These are phyloP conservation scores for Eledona agricola DNA, from an alignment of 2,888 invertebrate genomes.

Conservation along the genomic window DNA sequence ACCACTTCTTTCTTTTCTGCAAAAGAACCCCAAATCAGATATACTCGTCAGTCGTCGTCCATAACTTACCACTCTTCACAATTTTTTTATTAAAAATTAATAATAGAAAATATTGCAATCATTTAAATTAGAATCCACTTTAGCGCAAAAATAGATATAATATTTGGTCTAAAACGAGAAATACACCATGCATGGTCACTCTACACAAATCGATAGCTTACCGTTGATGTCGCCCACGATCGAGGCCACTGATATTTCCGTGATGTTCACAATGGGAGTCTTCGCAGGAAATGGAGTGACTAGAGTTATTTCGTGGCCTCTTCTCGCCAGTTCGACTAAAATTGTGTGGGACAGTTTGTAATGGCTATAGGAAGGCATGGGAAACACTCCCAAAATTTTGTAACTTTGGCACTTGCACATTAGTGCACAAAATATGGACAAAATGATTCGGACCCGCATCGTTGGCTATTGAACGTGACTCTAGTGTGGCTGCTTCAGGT, in stretches of 20 bases:
- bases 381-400: conserved; percentile 37
- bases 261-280: neutral
- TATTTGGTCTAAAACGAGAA: no score
- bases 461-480: neutral
- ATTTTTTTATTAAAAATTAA: no score
- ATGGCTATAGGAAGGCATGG: conserved; percentile 26
- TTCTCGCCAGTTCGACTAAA: conserved; percentile 50
- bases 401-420: conserved; percentile 20
- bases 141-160: no score
- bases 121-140: no score
- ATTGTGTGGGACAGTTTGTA: conserved; percentile 47
- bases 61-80: no score
- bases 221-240: neutral
- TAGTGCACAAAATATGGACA: conserved; percentile 1
- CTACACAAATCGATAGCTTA: no score
- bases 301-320: conserved; percentile 62
- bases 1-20: no score
- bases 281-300: conserved; percentile 9
- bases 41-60: no score
- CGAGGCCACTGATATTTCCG: conserved; percentile 10
- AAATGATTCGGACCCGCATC: neutral
- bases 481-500: neutral
- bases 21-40: no score
- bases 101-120: no score
- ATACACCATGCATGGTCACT: no score